Conservation (phyloP, 1,140 invertebrate genomes). For the Pectinophora gossypiella region DNA sequence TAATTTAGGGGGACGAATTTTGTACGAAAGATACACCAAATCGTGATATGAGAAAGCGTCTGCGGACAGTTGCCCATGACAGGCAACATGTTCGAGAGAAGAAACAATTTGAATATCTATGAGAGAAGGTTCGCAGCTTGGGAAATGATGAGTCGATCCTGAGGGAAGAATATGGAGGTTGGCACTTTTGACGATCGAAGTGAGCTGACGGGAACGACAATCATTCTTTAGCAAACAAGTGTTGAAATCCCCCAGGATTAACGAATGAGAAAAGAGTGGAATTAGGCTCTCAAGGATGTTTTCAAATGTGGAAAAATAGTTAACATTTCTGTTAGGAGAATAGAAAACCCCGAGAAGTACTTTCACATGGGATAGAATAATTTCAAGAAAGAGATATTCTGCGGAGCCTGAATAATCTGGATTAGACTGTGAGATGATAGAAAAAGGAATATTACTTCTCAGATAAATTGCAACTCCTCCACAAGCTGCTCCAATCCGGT, state of each 20-base stretch:
- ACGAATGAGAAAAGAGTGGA: background rate
- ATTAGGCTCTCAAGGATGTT: background rate
- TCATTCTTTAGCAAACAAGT: background rate
- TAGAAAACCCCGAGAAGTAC: background rate
- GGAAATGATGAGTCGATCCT: background rate
- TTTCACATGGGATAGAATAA: background rate
- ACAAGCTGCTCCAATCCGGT: background rate
- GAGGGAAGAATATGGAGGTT: background rate
- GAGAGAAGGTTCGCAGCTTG: background rate
- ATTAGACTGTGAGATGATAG: background rate
- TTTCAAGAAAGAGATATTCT: background rate
- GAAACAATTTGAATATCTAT: background rate
- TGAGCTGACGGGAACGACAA: background rate
- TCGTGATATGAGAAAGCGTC: background rate
- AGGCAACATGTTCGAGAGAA: background rate
- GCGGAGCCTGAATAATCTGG: background rate
- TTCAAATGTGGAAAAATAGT: background rate
- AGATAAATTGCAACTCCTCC: background rate
- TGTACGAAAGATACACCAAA: background rate
- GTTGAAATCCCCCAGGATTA: background rate
- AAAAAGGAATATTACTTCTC: background rate
- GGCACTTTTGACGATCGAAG: background rate
- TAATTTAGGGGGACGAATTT: background rate
- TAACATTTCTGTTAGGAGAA: background rate
- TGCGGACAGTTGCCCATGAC: background rate